phyloP scores from a whole-genome alignment of 2,113 vertebrate genomes.

The Castor canadensis region DNA sequence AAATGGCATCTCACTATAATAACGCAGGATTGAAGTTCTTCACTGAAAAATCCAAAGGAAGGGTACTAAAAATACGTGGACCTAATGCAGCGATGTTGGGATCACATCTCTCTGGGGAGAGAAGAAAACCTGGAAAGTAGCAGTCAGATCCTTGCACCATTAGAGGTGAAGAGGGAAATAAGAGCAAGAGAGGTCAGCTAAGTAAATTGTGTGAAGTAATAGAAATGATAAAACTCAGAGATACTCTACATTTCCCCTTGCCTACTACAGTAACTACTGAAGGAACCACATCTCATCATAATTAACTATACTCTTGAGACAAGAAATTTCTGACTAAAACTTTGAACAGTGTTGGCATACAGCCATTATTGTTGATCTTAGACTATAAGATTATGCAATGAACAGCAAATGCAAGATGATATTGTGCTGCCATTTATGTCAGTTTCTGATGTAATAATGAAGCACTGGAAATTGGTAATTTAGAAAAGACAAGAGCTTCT shows the following conservation, averaged over 20 bases:
- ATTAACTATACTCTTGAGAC: not conserved
- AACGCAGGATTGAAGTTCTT: too few species aligned
- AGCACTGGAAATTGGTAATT: not conserved
- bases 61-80: too few species aligned
- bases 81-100: not conserved
- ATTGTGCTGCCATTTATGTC: too few species aligned
- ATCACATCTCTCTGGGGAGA: not conserved
- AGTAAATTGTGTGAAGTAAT: not conserved
- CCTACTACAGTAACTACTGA: not conserved
- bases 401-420: not conserved
- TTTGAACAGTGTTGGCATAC: not conserved
- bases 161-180: not conserved
- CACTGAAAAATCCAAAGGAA: not conserved
- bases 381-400: not conserved
- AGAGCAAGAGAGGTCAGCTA: not conserved
- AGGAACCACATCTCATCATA: not conserved
- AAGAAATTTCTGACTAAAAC: not conserved
- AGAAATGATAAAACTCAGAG: not conserved
- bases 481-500: too few species aligned
- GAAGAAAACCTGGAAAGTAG: not conserved
- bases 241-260: not conserved
- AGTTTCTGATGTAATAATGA: not conserved
- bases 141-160: too few species aligned
- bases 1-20: too few species aligned
- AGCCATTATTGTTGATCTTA: not conserved